Base-by-base conservation (phyloP, 2,888 invertebrate genomes). In the Eupelmus urozonus region DNA sequence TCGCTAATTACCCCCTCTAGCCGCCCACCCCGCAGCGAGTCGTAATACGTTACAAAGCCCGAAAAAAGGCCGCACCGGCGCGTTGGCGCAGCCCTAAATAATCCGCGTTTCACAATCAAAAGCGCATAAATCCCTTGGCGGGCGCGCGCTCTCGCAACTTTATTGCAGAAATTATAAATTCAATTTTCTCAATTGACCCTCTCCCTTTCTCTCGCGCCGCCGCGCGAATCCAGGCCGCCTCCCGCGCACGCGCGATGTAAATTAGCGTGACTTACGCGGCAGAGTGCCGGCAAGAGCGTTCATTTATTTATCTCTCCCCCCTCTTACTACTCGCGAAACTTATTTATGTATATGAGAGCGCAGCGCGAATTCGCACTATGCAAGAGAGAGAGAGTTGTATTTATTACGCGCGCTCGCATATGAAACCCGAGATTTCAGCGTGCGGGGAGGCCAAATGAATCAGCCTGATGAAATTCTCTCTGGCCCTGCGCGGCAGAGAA, bases 241-340 rank as follows among this genome's bases (percentile, higher is more conserved):
- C 42, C 7, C 69, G 60, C 66, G 59, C 45, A 45, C 45, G 16
- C 75, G 51, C 57, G 55, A 66, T 49, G 72, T 72, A 79, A 79
- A 79, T 79, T 79, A 72, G 76, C 76, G 49, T 79, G 79, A 79
- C 75, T 76, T 79, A 79, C 76, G 72, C 70, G 60, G 67, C 72
- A 65, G 59, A 13, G 51, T 42, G 3, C 69, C 62, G 42, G 27
- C 49, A n/a, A n/a, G 66, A 42, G 1, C 55, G 55, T 72, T 40
- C 40, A 53, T 67, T 59, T 74, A 74, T 67, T 62, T 29, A 29
- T 55, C 59, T 62, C 29, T 25, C 45, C 5, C 13, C 23, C 57
- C 23, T 20, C 20, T 18, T 20, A 2, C 5, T 18, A 27, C 65
- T 25, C 45, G 18, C 49, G 16, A 42, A 55, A 62, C 62, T 70